Evolutionary conservation across 1,140 invertebrate species (phyloP).

Genomic region (Oreohelix idahoensis): DNA sequence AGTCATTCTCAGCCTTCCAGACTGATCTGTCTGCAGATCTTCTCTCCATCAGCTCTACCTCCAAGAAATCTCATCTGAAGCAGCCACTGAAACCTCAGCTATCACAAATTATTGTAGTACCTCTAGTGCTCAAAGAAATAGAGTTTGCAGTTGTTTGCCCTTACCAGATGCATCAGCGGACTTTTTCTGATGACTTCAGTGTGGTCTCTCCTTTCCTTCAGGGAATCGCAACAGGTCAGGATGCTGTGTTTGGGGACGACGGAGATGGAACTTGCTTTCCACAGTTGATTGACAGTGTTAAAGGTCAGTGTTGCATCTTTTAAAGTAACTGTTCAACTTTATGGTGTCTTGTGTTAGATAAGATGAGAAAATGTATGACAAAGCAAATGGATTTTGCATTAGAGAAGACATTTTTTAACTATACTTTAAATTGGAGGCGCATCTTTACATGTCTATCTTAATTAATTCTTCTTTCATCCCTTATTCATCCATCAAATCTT

Average conservation of each 20-base stretch:
- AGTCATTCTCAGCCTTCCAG: slow-evolving; percentile 82
- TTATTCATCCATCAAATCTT: too few species aligned
- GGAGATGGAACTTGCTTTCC: slow-evolving; percentile 25
- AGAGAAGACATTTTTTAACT: too few species aligned
- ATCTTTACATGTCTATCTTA: too few species aligned
- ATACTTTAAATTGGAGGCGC: too few species aligned
- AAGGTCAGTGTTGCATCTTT: slow-evolving; percentile 16
- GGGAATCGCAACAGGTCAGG: slow-evolving; percentile 20
- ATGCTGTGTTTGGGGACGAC: slow-evolving; percentile 31
- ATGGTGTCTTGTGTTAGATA: too few species aligned
- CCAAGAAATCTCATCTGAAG: slow-evolving; percentile 10
- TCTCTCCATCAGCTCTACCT: slow-evolving; percentile 51
- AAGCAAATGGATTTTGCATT: too few species aligned
- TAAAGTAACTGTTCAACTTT: neutral
- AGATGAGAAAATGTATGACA: too few species aligned
- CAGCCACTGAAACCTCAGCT: neutral
- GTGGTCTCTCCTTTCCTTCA: slow-evolving; percentile 40
- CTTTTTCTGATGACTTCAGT: slow-evolving; percentile 52
- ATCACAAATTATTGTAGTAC: slow-evolving; percentile 72
- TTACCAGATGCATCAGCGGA: slow-evolving; percentile 53
- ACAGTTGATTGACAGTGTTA: slow-evolving; percentile 9
- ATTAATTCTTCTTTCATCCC: too few species aligned
- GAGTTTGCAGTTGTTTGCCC: slow-evolving; percentile 90
- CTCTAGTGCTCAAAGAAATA: slow-evolving; percentile 85
- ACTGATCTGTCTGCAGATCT: slow-evolving; percentile 82